phyloP scores from a whole-genome alignment of 2,797 vertebrate species.

The Amblyraja radiata region DNA sequence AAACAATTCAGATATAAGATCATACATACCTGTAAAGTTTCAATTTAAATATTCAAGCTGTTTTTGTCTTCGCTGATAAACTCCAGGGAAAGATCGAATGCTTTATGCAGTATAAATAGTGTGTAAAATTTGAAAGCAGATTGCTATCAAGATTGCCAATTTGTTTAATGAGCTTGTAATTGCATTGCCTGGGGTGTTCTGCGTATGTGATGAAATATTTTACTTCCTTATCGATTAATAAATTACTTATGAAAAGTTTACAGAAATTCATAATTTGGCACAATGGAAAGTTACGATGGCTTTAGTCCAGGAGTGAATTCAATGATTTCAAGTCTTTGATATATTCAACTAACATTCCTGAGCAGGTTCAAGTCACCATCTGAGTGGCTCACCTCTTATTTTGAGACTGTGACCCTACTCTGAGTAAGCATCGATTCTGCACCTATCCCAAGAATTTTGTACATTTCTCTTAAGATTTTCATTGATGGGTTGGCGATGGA shows the following conservation, averaged over 20 bases:
- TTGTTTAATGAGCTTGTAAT: conserved; percentile 33
- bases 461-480: no score
- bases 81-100: background rate
- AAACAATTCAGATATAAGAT: background rate
- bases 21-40: background rate
- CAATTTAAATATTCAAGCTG: background rate
- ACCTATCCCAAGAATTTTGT: no score
- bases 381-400: no score
- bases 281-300: conserved; percentile 29
- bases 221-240: conserved; percentile 32
- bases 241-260: conserved; percentile 24
- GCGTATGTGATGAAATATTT: conserved; percentile 14
- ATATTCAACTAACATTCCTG: background rate
- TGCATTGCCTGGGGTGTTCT: conserved; percentile 18
- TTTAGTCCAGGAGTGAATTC: background rate
- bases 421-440: no score
- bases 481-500: no score
- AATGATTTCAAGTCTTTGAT: background rate
- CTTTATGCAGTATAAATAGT: conserved; percentile 2
- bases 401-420: no score
- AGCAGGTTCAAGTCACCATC: background rate
- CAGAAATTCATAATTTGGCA: background rate
- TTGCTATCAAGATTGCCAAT: background rate
- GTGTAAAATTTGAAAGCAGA: background rate
- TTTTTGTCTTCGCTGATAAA: background rate